Base-by-base conservation (phyloP, 2,888 invertebrate species). In the Alentia gelatinosa region DNA sequence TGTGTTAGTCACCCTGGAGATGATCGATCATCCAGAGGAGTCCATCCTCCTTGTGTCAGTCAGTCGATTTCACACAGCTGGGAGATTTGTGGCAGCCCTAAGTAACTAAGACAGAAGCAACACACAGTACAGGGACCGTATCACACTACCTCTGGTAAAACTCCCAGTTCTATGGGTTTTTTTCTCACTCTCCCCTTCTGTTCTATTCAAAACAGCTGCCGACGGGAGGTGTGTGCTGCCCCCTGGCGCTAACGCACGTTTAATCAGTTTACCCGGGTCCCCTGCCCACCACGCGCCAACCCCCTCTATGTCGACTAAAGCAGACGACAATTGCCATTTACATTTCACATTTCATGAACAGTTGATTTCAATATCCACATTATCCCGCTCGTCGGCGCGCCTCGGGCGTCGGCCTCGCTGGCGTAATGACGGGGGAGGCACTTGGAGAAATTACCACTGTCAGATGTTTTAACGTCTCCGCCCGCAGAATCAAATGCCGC, bases 351-450 rank as follows among this genome's bases (percentile, higher is more conserved):
- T 79, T 79, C 79, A 79, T 39, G 79, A 37, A 79, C 79, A 79
- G 79, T 79, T 79, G 37, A 79, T 79, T 79, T 79, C 79, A 79
- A 79, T 79, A 79, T 79, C 79, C 39, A 79, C 39, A 79, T 79
- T 79, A 79, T 37, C 79, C 26, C 79, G 15, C 79, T 79, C 37
- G 37, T 7, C 12, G 12, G n/a, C 26, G 37, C 37, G 39, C 37
- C 79, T 74, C n/a, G 33, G 74, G 74, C 74, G 74, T 33, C 1
- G 74, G 4, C 30, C 7, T 15, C 26, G 74, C 26, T 30, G 3
- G 74, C 30, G 74, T 79, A 79, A 39, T 39, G 74, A 33, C 30
- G 74, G 26, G 39, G 39, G 79, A 23, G 79, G 79, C 79, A 39
- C 79, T 37, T 37, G 79, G 15, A 37, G 39, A 35, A 35, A 79